Conservation (phyloP, 2,888 invertebrate genomes). For the Cephus sareptanus region DNA sequence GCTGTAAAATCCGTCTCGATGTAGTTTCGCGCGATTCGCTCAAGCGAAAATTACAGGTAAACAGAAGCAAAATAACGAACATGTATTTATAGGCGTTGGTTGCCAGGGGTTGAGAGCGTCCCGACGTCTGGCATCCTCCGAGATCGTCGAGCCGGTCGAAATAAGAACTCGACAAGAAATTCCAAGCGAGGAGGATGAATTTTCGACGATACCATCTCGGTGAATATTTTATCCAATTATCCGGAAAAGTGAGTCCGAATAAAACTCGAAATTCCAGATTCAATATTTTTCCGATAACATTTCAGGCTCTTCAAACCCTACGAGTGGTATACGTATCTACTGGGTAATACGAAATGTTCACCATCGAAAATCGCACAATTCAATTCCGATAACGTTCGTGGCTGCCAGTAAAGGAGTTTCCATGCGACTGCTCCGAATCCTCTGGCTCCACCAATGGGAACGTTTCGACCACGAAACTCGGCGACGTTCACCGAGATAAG, state of each 20-base stretch:
- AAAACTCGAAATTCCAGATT: background rate
- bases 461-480: background rate
- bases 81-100: slow-evolving; percentile 1
- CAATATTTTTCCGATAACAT: background rate
- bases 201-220: background rate
- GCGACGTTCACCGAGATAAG: background rate
- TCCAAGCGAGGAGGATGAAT: background rate
- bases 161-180: background rate
- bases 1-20: background rate
- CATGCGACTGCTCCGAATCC: background rate
- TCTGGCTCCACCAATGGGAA: background rate
- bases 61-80: background rate
- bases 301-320: background rate
- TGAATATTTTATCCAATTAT: background rate
- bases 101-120: background rate
- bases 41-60: background rate
- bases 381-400: background rate
- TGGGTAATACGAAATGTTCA: background rate
- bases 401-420: background rate
- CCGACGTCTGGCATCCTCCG: background rate
- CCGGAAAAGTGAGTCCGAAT: background rate
- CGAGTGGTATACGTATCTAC: background rate
- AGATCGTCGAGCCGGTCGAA: background rate
- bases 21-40: background rate
- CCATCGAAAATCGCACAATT: background rate